Percentiles rank a stretch among this genome's conserved stretches.
Conservation (phyloP, 2,888 invertebrate genomes). For the Frankliniella fusca region DNA sequence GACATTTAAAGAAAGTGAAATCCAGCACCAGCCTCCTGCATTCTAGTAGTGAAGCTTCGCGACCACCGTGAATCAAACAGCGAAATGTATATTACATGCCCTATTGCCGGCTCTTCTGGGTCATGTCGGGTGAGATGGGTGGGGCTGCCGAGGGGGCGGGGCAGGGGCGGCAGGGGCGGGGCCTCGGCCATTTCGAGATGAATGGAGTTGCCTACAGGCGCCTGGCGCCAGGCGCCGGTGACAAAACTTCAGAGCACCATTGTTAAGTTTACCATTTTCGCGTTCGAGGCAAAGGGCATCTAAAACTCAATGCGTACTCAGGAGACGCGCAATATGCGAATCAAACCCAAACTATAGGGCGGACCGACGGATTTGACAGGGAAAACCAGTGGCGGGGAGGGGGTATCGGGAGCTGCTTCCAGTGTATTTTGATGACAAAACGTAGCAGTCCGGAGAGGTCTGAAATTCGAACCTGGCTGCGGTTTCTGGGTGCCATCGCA, state of each 20-base stretch:
- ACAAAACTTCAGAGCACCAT: neutral
- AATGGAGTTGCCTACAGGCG: neutral
- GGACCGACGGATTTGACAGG: neutral
- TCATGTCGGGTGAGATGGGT: neutral
- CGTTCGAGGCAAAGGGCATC: neutral
- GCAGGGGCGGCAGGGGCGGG: neutral
- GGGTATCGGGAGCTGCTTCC: too few relatives aligned
- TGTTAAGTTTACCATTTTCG: neutral
- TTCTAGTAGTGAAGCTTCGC: neutral
- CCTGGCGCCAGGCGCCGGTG: neutral
- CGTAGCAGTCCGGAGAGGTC: too few relatives aligned
- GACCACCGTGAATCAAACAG: neutral
- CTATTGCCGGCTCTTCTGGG: neutral
- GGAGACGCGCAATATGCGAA: neutral
- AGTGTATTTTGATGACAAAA: too few relatives aligned
- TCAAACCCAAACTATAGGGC: neutral
- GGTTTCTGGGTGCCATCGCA: too few relatives aligned
- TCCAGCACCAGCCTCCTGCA: neutral
- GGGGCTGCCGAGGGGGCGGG: conserved; percentile 1
- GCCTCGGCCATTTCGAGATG: neutral
- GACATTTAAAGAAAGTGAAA: neutral
- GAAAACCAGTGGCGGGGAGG: too few relatives aligned
- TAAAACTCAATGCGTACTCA: neutral
- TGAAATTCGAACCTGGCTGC: too few relatives aligned
- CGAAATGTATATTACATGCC: neutral